Evolutionary conservation across 2,113 vertebrate species (phyloP).

Genomic region (Corythaixoides concolor): DNA sequence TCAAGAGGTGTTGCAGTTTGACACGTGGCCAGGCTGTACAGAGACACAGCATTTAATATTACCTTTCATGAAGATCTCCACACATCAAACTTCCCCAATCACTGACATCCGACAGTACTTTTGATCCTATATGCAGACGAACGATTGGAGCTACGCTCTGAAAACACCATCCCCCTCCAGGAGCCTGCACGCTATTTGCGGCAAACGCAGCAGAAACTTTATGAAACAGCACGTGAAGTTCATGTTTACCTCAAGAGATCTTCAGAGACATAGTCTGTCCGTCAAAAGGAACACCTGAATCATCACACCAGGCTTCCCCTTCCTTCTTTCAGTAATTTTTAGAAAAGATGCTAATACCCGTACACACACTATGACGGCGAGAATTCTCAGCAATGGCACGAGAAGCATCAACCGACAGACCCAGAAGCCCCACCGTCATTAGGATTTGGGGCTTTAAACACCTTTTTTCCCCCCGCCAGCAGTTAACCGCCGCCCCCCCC

Average conservation of each 20-base stretch:
- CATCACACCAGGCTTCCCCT: background rate
- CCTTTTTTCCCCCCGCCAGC: too few species aligned
- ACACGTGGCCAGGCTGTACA: background rate
- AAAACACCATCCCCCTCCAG: background rate
- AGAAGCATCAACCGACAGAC: background rate
- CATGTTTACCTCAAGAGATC: background rate
- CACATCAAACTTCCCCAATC: fast-evolving
- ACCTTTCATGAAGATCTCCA: fast-evolving
- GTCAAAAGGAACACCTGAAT: background rate
- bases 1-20: background rate
- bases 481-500: background rate
- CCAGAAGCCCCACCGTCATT: background rate
- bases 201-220: background rate
- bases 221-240: background rate
- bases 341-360: background rate
- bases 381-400: fast-evolving
- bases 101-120: background rate
- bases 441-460: background rate
- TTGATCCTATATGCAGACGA: fast-evolving
- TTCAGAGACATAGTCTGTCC: background rate
- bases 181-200: background rate
- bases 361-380: fast-evolving
- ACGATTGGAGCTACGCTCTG: background rate
- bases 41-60: background rate
- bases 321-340: background rate